Evolutionary conservation across 1,140 invertebrate species (phyloP), one percentile per base, ranked within the genome.

Genomic region (Drosophila malerkotliana): DNA sequence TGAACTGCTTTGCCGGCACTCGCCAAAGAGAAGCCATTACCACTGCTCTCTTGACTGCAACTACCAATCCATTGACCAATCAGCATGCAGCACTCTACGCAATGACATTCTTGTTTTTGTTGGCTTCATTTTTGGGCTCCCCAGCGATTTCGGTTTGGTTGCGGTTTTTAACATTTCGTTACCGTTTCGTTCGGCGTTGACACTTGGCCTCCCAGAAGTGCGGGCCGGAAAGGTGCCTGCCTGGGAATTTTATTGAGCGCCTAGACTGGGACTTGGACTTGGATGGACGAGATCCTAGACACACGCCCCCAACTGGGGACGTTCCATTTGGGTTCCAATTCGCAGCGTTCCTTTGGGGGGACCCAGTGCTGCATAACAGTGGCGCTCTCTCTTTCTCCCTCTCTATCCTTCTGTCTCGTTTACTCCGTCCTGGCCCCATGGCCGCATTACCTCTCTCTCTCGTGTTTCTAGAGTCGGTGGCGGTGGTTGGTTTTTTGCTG

Each of bases 401-500:
- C 26, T 44, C 61, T 12, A 10, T n/a, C 15, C 21, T 12, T 44
- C 41, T 30, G 54, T 12, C 18, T 58, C 39, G 32, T 41, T 34
- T 14, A 26, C 60, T 9, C 52, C 14, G 18, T 49, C 61, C n/a
- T 51, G 47, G 32, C 2, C 9, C 1, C 6, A 14, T 12, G 34
- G 14, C 48, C 32, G 21, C 21, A 49, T n/a, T 63, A 48, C 30
- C 64, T 34, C 39, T 18, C 39, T 18, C 47, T 61, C 37, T 44
- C 56, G 18, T 47, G 56, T 37, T 15, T 30, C 24, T 21, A n/a
- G 21, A n/a, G 21, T 44, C 72, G 56, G 54, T 48, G 57, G 37
- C 57, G 82, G 82, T 87, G 83, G 83, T 76, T 82, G 83, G 62
- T 88, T 68, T 77, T 59, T 55, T 69, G 83, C 78, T 88, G 82